Conservation (phyloP, 1,140 invertebrate genomes). For the Scaptodrosophila lebanonensis region DNA sequence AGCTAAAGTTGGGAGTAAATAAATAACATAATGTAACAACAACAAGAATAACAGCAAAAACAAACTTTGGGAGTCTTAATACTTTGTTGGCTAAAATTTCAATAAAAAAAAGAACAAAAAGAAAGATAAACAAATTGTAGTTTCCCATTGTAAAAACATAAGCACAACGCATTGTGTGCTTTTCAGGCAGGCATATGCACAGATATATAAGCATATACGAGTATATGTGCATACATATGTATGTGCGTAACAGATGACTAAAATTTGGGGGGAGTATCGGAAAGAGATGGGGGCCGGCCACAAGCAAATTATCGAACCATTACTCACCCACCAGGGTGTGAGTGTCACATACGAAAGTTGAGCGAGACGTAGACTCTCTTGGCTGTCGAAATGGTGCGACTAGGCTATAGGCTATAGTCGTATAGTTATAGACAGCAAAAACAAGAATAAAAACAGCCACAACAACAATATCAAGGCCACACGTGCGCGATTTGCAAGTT, state of each 20-base stretch:
- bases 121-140: constrained; percentile 70
- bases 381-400: no score
- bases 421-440: background rate
- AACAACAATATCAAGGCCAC: background rate
- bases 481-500: no score
- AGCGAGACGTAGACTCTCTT: no score
- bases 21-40: constrained; percentile 43
- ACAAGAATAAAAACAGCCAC: background rate
- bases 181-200: constrained; percentile 31
- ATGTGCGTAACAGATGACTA: constrained; percentile 15
- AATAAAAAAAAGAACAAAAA: constrained; percentile 42
- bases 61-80: constrained; percentile 64
- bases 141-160: no score
- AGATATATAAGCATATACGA: background rate
- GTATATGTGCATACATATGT: constrained; percentile 3
- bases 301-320: constrained; percentile 69
- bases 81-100: constrained; percentile 63
- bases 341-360: no score
- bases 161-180: constrained; percentile 66
- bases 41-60: constrained; percentile 25
- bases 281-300: background rate
- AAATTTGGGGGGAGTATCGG: background rate
- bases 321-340: constrained; percentile 62
- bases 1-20: constrained; percentile 60
- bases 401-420: no score